Base-by-base conservation (phyloP, 2,888 invertebrate genomes). In the Sericinus montela region DNA sequence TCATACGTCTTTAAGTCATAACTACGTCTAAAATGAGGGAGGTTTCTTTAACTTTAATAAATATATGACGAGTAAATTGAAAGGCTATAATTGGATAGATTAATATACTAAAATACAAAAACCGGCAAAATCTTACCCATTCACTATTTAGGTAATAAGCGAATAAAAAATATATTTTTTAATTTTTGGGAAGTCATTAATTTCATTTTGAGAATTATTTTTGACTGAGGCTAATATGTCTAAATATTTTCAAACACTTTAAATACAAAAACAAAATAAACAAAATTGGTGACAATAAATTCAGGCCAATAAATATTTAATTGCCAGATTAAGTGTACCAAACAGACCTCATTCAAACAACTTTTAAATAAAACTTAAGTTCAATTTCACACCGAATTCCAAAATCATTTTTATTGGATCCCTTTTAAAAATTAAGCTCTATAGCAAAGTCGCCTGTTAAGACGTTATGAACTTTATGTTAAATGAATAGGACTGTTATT, bases 381-480 rank as follows among this genome's bases (percentile, higher is more conserved):
- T 78, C 75, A 83, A 86, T 86, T 86, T 87, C 82, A 85, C 82
- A 85, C 83, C 67, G 75, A 78, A 81, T 84, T 80, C 79, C 76
- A 73, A 75, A 76, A 77, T 75, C 75, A 81, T 79, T 76, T 83
- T 75, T 69, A 75, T 71, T 72, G 67, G 65, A 65, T 72, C 73
- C 76, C 62, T 54, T 64, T 60, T 56, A 19, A 48, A 45, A 23
- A 7, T 6, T 30, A 15, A 30, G 13, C 47, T 23, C 5, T 32
- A 58, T 63, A 77, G 15, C 15, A 9, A 3, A 44, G 36, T 16
- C n/a, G 39, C 11, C 15, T 1, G 8, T 29, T 44, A 43, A 41
- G 25, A 29, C 35, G 75, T 50, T 64, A 55, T 55, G 34, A 58
- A 59, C 65, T 59, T 47, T 68, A 57, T 45, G 0, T 0, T 8